Evolutionary conservation across 2,797 vertebrate genomes (phyloP).

Genomic region (Pygocentrus nattereri): DNA sequence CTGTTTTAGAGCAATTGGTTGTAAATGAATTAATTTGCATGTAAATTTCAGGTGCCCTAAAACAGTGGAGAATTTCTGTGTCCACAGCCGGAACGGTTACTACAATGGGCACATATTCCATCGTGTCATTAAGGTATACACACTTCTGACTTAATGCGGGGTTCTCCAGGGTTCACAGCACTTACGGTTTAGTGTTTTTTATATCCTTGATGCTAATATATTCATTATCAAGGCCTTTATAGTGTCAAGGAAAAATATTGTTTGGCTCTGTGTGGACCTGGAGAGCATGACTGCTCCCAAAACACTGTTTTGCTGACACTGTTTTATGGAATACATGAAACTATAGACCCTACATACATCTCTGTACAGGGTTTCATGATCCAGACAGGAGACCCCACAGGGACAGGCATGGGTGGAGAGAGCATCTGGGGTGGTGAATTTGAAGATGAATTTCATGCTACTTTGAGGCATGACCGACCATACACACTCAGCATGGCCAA

Average conservation of each 20-base stretch:
- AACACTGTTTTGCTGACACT: neutral
- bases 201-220: neutral
- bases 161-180: neutral
- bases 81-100: conserved; percentile 97
- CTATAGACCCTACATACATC: neutral
- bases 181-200: too few relatives aligned
- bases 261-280: neutral
- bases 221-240: neutral
- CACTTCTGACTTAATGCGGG: too few relatives aligned
- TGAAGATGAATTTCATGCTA: conserved; percentile 97
- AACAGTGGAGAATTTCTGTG: conserved; percentile 99
- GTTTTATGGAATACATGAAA: neutral
- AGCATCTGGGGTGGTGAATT: conserved; percentile 99
- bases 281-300: neutral
- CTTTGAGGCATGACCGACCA: conserved; percentile 94
- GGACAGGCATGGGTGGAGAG: conserved; percentile 98
- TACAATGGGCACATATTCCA: conserved; percentile 97
- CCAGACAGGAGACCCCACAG: conserved; percentile 97
- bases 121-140: conserved; percentile 91
- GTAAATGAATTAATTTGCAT: neutral
- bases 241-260: neutral
- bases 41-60: conserved; percentile 88
- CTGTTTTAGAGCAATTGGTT: too few relatives aligned
- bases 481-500: conserved; percentile 99
- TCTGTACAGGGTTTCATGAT: conserved; percentile 94